Evolutionary conservation across 2,113 vertebrate species (phyloP).

Genomic region (Ramphastos sulfuratus): DNA sequence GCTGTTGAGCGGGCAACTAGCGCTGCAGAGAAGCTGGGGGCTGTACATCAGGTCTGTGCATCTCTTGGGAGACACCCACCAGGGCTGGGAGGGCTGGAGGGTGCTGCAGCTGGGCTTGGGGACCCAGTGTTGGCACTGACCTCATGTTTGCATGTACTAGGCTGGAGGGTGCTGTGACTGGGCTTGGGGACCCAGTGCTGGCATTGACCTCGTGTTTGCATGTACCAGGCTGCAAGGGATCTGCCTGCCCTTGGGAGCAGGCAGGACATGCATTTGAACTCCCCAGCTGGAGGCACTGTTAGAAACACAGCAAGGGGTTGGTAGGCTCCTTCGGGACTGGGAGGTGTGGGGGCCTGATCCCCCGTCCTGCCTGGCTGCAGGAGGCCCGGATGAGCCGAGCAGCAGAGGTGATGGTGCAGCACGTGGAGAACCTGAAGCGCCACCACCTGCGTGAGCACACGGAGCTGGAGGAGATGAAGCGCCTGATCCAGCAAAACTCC

Average conservation of each 20-base stretch:
- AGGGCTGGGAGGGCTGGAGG: background rate
- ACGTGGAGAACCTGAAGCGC: constrained; percentile 83
- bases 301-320: background rate
- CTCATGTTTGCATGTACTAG: accelerated
- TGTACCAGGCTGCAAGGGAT: accelerated
- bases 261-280: background rate
- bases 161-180: background rate
- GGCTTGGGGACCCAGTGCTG: background rate
- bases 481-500: constrained; percentile 70
- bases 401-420: constrained; percentile 84
- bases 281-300: background rate
- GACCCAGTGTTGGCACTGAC: accelerated
- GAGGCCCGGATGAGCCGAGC: constrained; percentile 84
- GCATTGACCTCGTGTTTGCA: accelerated
- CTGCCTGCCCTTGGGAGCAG: background rate
- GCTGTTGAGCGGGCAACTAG: constrained; percentile 75
- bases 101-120: background rate
- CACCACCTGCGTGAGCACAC: constrained; percentile 67
- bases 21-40: constrained; percentile 83
- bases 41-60: constrained; percentile 82
- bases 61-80: too few relatives aligned
- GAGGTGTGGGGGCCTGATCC: background rate
- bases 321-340: background rate
- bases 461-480: constrained; percentile 84
- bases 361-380: constrained; percentile 17